Evolutionary conservation across 1,140 invertebrate species (phyloP), one percentile per base, ranked within the genome.

Genomic region (Bradynema listronoti): DNA sequence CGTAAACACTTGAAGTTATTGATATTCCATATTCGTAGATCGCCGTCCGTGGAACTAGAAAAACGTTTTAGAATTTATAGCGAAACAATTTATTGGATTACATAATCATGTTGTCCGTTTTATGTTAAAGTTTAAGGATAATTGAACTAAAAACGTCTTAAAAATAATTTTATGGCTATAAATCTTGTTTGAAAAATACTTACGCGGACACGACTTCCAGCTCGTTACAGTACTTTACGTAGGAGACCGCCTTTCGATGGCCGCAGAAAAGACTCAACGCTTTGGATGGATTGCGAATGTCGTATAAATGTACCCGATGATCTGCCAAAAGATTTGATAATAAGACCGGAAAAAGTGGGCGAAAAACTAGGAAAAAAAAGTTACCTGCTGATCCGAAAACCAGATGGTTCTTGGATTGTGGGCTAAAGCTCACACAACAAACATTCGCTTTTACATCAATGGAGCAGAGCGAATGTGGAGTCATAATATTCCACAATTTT

Each of bases 301-400:
- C 92, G 79, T 93, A 95, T 78, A 94, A 93, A 81, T 96, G 90
- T 39, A 95, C 90, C 81, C 89, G 91, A 79, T 95, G 91, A 82
- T 95, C 91, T 83, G 70, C 32, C 68, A 72, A 50, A 59, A 52
- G 65, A 69, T 51, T 16, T 58, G 54, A 25, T 55, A 11, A 30
- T 22, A 25, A 54, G 7, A 25, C 19, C 43, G 27, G 16, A 49
- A 52, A 39, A 39, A 11, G 19, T 39, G 36, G 36, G 11, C 36
- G 11, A 11, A 39, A 39, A 39, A 39, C 36, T 11, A 11, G 9
- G 16, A 4, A 46, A 11, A n/a, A 42, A 4, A 16, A 63, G n/a
- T 22, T 61, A 82, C 81, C 81, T 3, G 91, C 91, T 9, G 89
- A 92, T 16, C 91, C 91, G 81, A 93, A 93, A 1, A 91, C 89